Evolutionary conservation across 1,140 invertebrate species (phyloP).

Genomic region (Drosophila willistoni): DNA sequence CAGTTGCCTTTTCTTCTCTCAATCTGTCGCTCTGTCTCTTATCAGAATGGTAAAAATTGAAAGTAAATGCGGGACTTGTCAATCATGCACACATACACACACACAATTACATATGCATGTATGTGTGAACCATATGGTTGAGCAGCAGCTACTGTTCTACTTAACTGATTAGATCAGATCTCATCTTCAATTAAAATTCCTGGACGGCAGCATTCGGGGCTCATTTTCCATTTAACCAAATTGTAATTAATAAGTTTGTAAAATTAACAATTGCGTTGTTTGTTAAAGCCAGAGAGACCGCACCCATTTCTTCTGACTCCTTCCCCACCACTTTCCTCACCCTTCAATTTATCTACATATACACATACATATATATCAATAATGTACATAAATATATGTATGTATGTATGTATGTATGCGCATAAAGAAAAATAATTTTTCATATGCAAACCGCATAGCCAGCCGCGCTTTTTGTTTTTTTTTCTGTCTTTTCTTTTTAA

Average conservation of each 20-base stretch:
- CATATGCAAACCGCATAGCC: slow-evolving; percentile 77
- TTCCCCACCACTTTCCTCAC: slow-evolving; percentile 10
- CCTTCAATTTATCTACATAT: slow-evolving; percentile 5
- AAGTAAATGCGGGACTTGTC: slow-evolving; percentile 31
- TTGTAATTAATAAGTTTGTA: slow-evolving; percentile 80
- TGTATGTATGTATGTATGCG: slow-evolving; percentile 15
- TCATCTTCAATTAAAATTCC: slow-evolving; percentile 74
- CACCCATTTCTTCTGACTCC: slow-evolving; percentile 60
- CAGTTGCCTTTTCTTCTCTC: background rate
- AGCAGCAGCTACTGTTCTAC: slow-evolving; percentile 6
- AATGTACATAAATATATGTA: slow-evolving; percentile 18
- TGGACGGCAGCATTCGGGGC: slow-evolving; percentile 23
- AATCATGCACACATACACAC: background rate
- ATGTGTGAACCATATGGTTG: background rate
- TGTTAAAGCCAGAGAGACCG: slow-evolving; percentile 61
- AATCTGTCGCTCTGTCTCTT: slow-evolving; percentile 40
- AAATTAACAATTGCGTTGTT: slow-evolving; percentile 68
- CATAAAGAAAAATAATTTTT: slow-evolving; percentile 51
- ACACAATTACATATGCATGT: background rate
- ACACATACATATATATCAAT: slow-evolving; percentile 32
- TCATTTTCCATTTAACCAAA: slow-evolving; percentile 70
- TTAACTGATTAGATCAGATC: slow-evolving; percentile 33
- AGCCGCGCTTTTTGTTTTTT: slow-evolving; percentile 24
- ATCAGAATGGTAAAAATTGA: slow-evolving; percentile 63
- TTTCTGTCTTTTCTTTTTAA: slow-evolving; percentile 45